These are phyloP conservation scores for Drosophila anomalipes DNA, from an alignment of 2,888 invertebrate species.

Conservation along the genomic window DNA sequence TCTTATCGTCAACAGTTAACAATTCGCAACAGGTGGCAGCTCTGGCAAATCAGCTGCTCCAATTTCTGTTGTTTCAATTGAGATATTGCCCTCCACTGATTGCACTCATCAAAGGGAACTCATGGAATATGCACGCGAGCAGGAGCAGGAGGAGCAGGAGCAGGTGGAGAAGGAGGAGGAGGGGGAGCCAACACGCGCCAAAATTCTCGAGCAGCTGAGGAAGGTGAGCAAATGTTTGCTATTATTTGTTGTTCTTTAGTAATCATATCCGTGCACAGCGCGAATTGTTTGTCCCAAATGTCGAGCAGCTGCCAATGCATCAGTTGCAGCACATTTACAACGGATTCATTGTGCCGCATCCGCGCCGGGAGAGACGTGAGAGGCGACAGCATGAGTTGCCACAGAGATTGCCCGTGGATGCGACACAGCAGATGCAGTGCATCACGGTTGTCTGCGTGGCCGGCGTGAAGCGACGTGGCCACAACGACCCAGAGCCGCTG, in stretches of 20 bases:
- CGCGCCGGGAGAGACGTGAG: conserved; percentile 46
- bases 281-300: conserved; percentile 36
- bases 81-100: background rate
- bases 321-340: conserved; percentile 47
- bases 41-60: conserved; percentile 7
- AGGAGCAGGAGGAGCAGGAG: conserved; percentile 1
- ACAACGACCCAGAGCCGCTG: background rate
- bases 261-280: conserved; percentile 33
- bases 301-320: conserved; percentile 23
- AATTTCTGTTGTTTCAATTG: background rate
- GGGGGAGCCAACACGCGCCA: conserved; percentile 20
- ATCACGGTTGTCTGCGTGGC: conserved; percentile 35
- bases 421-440: conserved; percentile 36
- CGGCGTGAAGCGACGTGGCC: conserved; percentile 42
- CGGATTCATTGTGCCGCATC: conserved; percentile 47
- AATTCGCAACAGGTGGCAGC: background rate
- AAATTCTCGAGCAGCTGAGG: conserved; percentile 27
- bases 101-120: background rate
- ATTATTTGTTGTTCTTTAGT: background rate
- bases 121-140: conserved; percentile 34
- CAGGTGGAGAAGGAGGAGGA: conserved; percentile 5
- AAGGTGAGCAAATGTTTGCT: conserved; percentile 13
- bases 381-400: conserved; percentile 5
- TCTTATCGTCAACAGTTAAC: background rate
- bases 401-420: conserved; percentile 16